Base-by-base conservation (phyloP, 1,140 invertebrate genomes). In the Aphelenchoides besseyi region DNA sequence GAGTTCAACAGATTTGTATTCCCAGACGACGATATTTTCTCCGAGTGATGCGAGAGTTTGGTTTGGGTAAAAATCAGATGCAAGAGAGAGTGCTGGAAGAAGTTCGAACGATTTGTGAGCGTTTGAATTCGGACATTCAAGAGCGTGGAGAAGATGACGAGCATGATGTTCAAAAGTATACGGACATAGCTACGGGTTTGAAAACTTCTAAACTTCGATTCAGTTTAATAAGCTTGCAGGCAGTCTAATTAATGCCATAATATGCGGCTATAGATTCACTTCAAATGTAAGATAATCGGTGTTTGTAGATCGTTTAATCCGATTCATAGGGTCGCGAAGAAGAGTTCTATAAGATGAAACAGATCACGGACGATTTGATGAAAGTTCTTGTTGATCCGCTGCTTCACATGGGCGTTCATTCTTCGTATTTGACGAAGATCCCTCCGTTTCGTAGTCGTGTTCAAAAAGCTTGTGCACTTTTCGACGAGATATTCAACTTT, bases 211-310 rank as follows among this genome's bases (percentile, higher is more conserved):
- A n/a, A n/a, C n/a, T n/a, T n/a, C n/a, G n/a, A n/a, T n/a, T n/a
- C n/a, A n/a, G n/a, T n/a, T n/a, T n/a, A n/a, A n/a, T n/a, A n/a
- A n/a, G n/a, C n/a, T n/a, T n/a, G n/a, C n/a, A n/a, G n/a, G n/a
- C n/a, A n/a, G n/a, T n/a, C 18, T 72, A 2, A 72, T 70, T 41
- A 72, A 70, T 59, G 52, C 33, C 0, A 41, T 70, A 16, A 57
- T 55, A 32, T 69, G n/a, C 26, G 66, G 66, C 18, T 69, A n/a
- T 29, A 29, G 63, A n/a, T 66, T 32, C 63, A 66, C 26, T 28
- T 26, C 18, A 8, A 18, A 59, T 59, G 55, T 59, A 59, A 59
- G 5, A 5, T 59, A 28, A 59, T 8, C 55, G 18, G 5, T 59
- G 5, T 8, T 59, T 33, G 5, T n/a, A 41, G n/a, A 41, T 8